Base-by-base conservation (phyloP, 2,888 invertebrate species). In the Dasypolia templi region DNA sequence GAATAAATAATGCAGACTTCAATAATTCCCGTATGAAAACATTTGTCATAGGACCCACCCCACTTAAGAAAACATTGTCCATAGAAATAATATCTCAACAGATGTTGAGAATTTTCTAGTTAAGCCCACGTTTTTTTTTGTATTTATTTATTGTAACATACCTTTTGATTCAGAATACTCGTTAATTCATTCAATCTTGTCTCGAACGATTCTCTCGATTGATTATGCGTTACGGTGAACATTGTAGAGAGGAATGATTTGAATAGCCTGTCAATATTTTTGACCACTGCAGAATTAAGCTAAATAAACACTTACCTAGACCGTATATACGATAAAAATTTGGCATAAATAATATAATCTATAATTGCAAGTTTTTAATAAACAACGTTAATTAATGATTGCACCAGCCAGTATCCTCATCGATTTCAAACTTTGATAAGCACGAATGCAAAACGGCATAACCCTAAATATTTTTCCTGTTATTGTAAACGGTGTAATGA, bases 351-450 rank as follows among this genome's bases (percentile, higher is more conserved):
- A 59, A 14, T 14, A 17, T 22, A 26, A 17, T 26, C 17, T 7
- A 26, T 7, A 64, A 14, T n/a, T 46, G 46, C 19, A 26, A 17
- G 17, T 51, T n/a, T 67, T 56, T 17, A 29, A 49, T 6, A n/a
- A 53, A 46, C 39, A 39, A 2, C 2, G 39, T 39, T 46, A 62
- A 63, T 44, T 44, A 77, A 76, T 55, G 0, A 39, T n/a, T 64
- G 58, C 68, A 77, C 22, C n/a, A 51, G 19, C 14, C 42, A 22
- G 46, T 44, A 29, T 0, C 32, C 12, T 9, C 29, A 49, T 44
- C 46, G 4, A 49, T 79, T 35, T 55, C 51, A 61, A 78, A 44
- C 4, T 46, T 39, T 53, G 44, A 68, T 79, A 68, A 64, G 69
- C 49, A 55, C 11, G 3, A 42, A 71, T 58, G 53, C 29, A 53